Evolutionary conservation across 2,888 invertebrate genomes (phyloP).

Genomic region (Cephus sareptanus): DNA sequence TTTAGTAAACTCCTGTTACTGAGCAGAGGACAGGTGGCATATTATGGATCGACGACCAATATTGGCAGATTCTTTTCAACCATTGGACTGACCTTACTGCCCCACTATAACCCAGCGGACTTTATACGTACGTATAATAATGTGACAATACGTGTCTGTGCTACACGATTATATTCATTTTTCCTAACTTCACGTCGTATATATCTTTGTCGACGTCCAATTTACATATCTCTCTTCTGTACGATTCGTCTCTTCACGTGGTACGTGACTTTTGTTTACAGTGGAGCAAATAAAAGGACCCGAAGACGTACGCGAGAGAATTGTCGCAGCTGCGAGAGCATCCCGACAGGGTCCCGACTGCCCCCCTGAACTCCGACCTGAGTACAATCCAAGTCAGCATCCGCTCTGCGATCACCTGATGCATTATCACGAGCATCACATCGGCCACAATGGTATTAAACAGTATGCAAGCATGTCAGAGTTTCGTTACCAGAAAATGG

Average conservation of each 20-base stretch:
- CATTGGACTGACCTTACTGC: conserved; percentile 78
- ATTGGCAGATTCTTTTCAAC: conserved; percentile 79
- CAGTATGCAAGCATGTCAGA: conserved; percentile 20
- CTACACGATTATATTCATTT: neutral
- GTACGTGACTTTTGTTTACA: conserved; percentile 51
- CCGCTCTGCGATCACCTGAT: conserved; percentile 63
- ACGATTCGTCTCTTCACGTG: neutral
- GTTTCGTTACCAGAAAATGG: neutral
- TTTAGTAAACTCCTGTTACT: conserved; percentile 80
- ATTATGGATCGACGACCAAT: conserved; percentile 78
- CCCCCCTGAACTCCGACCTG: conserved; percentile 69
- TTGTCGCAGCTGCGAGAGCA: conserved; percentile 75
- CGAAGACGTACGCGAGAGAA: conserved; percentile 75
- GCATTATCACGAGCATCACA: conserved; percentile 63
- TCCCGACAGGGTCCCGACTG: conserved; percentile 71
- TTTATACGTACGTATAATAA: conserved; percentile 75
- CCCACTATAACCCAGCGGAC: conserved; percentile 87
- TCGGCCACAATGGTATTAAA: conserved; percentile 59
- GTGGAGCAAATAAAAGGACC: conserved; percentile 83
- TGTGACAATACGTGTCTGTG: neutral
- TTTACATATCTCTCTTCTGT: neutral
- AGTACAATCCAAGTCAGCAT: conserved; percentile 63
- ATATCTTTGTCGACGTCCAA: neutral
- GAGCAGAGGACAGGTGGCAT: conserved; percentile 80
- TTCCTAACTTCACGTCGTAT: neutral